Evolutionary conservation across 2,888 invertebrate species (phyloP).

Genomic region (Drosophila bunnanda): DNA sequence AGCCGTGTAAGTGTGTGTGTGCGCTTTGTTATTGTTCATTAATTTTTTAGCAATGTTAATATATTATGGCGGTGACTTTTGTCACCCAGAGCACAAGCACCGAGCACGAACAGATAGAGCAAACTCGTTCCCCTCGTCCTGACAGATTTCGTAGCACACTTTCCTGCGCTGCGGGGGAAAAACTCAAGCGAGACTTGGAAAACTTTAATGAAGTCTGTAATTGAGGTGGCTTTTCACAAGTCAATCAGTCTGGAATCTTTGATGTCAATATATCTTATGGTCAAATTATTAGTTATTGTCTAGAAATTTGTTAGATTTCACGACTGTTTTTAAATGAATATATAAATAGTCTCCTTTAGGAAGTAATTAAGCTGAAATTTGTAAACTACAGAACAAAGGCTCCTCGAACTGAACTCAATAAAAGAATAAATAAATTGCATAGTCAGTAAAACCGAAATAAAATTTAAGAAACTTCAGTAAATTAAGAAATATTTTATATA

Average conservation of each 20-base stretch:
- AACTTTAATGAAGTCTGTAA: constrained; percentile 3
- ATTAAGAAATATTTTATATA: neutral
- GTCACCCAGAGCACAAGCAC: constrained; percentile 23
- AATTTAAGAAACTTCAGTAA: neutral
- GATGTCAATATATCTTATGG: neutral
- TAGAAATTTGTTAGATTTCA: neutral
- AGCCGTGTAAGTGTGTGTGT: constrained; percentile 17
- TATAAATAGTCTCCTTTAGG: too few relatives aligned
- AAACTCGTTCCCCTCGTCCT: neutral
- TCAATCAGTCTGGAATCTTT: neutral
- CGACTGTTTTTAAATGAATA: neutral
- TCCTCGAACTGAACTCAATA: too few relatives aligned
- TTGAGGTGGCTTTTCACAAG: neutral
- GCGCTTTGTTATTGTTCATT: constrained; percentile 64
- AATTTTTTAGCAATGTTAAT: constrained; percentile 69
- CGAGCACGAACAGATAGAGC: neutral
- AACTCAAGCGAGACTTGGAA: neutral
- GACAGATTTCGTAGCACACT: constrained; percentile 14
- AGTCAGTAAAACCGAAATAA: neutral
- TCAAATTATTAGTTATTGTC: neutral
- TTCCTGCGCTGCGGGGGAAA: neutral
- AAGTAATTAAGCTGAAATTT: neutral
- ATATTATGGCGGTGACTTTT: constrained; percentile 59
- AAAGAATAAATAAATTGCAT: neutral
- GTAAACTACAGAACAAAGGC: neutral